Percentiles rank a stretch among this genome's conserved stretches.
Evolutionary conservation across 2,888 invertebrate genomes (phyloP).

Genomic region (Acronicta alni): DNA sequence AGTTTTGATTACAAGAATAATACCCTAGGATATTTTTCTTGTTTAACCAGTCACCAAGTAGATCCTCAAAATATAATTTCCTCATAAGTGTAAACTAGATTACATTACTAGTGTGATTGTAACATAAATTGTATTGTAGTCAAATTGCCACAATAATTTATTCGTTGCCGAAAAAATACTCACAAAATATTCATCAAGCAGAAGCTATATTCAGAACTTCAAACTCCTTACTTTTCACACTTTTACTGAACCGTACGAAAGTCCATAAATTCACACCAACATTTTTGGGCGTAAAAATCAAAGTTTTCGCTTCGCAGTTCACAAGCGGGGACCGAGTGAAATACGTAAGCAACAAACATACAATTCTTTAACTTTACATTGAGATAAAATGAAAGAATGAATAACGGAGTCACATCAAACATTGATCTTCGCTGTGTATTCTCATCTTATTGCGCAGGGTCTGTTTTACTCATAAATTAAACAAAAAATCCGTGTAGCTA

Average conservation of each 20-base stretch:
- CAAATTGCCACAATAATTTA: not conserved
- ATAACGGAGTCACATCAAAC: not conserved
- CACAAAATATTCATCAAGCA: slow-evolving; percentile 28
- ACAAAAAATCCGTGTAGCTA: no score
- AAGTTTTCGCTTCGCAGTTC: slow-evolving; percentile 40
- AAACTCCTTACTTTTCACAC: slow-evolving; percentile 32
- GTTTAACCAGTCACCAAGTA: no score
- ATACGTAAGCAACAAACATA: slow-evolving; percentile 49
- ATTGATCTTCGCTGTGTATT: no score
- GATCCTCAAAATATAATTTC: no score
- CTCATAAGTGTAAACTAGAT: no score
- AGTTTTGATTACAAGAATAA: no score
- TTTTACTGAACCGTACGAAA: slow-evolving; percentile 25
- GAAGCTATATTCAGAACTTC: slow-evolving; percentile 18
- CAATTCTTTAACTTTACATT: slow-evolving; percentile 41
- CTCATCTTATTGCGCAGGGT: no score
- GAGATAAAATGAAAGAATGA: not conserved
- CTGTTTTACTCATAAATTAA: no score
- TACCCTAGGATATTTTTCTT: no score
- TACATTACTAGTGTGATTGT: not conserved
- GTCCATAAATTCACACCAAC: slow-evolving; percentile 52
- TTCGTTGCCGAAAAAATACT: slow-evolving; percentile 5
- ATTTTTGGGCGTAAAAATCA: slow-evolving; percentile 53
- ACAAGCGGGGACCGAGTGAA: slow-evolving; percentile 29
- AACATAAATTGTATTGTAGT: not conserved